These are phyloP conservation scores for Sitta carolinensis DNA, from an alignment of 2,797 vertebrate species.

Conservation along the genomic window DNA sequence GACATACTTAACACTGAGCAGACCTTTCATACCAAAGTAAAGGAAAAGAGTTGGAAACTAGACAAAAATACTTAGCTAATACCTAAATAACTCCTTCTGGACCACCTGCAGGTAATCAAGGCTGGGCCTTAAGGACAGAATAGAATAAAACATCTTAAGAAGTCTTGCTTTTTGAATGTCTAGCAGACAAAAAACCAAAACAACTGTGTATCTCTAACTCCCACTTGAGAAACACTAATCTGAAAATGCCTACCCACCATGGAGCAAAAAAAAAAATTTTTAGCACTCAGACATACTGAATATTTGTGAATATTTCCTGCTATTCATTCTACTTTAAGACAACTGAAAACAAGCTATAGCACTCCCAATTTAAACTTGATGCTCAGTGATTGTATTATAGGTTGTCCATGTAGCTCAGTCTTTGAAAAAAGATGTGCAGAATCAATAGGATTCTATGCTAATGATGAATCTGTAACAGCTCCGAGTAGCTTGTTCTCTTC, in stretches of 20 bases:
- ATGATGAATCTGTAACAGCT: background rate
- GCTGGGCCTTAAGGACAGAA: background rate
- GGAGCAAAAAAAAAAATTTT: background rate
- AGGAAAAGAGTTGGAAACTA: background rate
- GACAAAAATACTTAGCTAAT: background rate
- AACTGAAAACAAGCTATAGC: background rate
- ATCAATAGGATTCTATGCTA: slow-evolving; percentile 5
- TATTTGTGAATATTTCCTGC: background rate
- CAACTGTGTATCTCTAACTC: background rate
- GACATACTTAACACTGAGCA: background rate
- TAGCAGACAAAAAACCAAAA: background rate
- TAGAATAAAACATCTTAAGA: background rate
- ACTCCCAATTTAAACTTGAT: background rate
- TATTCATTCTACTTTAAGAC: background rate
- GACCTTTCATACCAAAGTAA: background rate
- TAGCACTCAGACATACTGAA: background rate
- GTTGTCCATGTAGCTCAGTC: background rate
- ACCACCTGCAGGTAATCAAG: background rate
- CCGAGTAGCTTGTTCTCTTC: background rate
- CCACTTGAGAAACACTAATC: background rate
- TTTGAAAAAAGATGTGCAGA: background rate
- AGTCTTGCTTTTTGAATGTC: background rate
- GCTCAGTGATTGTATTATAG: background rate
- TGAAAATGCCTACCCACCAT: background rate
- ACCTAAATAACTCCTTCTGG: background rate